Evolutionary conservation across 2,888 invertebrate genomes (phyloP), one percentile per base, ranked within the genome.

Genomic region (Liodrosophila aerea): DNA sequence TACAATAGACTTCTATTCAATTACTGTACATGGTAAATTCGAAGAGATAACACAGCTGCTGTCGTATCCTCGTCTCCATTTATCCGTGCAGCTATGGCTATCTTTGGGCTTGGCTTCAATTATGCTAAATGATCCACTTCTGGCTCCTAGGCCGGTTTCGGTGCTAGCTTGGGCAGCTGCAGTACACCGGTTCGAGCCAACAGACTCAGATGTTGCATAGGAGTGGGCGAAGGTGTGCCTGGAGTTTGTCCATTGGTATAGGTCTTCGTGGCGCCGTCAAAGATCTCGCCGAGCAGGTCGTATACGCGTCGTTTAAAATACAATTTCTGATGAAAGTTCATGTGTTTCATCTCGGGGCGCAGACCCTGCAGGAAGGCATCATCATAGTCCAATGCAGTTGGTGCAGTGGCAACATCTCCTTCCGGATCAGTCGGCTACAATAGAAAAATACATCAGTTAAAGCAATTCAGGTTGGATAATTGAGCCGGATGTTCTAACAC

Each of bases 251-350:
- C 73, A 27, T 73, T 73, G 12, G 16, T 11, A 30, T 41, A 40
- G 5, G 29, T n/a, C 8, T 54, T 52, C 12, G 8, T 30, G 33
- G 15, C 7, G 8, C 27, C 46, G 2, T 31, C 64, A 16, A 87
- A 89, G 7, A 89, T 87, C 46, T 89, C 87, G n/a, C 81, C 74
- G 3, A 89, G 60, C 7, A 85, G 70, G 37, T 86, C 87, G 37
- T 88, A 89, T 0, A 89, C 81, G 41, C 89, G 86, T 0, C 85
- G 80, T 47, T 89, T 89, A 46, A 89, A 89, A 8, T 74, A 63
- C 0, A 89, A 77, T 36, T 88, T 89, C 59, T 89, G 88, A 7
- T 83, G 82, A 12, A 87, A 85, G 49, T 87, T 83, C 89, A 89
- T 89, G 7, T 73, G 76, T 15, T 85, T 82, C 78, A 89, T 88